These are phyloP conservation scores for Baronia brevicornis DNA, from an alignment of 2,888 invertebrate genomes.

Conservation along the genomic window DNA sequence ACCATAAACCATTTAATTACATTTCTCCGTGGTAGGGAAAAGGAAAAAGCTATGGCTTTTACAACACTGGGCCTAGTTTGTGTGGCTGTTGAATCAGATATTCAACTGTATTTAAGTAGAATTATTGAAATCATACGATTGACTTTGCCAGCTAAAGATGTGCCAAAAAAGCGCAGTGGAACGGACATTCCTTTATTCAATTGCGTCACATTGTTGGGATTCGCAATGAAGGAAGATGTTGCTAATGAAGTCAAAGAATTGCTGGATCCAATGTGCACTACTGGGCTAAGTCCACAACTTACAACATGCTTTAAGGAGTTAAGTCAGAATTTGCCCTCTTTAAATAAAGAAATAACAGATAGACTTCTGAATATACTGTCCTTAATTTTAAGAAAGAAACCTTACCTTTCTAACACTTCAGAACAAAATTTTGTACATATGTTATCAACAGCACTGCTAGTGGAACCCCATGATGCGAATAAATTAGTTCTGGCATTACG, in stretches of 20 bases:
- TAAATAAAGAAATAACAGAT: slow-evolving; percentile 94
- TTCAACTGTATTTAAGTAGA: slow-evolving; percentile 84
- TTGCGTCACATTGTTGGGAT: slow-evolving; percentile 94
- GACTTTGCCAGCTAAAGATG: slow-evolving; percentile 85
- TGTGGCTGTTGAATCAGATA: slow-evolving; percentile 89
- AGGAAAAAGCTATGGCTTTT: slow-evolving; percentile 91
- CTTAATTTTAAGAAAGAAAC: slow-evolving; percentile 91
- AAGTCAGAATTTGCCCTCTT: slow-evolving; percentile 89
- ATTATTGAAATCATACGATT: slow-evolving; percentile 89
- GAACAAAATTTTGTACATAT: slow-evolving; percentile 60
- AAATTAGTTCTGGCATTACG: slow-evolving; percentile 93
- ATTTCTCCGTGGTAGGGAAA: slow-evolving; percentile 86
- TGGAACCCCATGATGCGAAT: slow-evolving; percentile 83
- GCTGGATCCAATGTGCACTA: slow-evolving; percentile 93
- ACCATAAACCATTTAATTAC: slow-evolving; percentile 87
- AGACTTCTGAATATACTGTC: slow-evolving; percentile 94
- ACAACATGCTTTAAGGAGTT: slow-evolving; percentile 94
- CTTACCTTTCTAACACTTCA: slow-evolving; percentile 78
- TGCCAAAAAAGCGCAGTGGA: slow-evolving; percentile 82
- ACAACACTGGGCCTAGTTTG: slow-evolving; percentile 94
- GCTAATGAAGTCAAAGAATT: slow-evolving; percentile 87
- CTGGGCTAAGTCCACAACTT: slow-evolving; percentile 91
- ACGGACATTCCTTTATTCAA: slow-evolving; percentile 93
- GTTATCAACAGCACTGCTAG: slow-evolving; percentile 51
- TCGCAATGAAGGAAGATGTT: slow-evolving; percentile 88